Percentiles rank a stretch among this genome's conserved stretches.
phyloP scores from a whole-genome alignment of 2,888 invertebrate genomes.

The Sarcophaga carnaria region DNA sequence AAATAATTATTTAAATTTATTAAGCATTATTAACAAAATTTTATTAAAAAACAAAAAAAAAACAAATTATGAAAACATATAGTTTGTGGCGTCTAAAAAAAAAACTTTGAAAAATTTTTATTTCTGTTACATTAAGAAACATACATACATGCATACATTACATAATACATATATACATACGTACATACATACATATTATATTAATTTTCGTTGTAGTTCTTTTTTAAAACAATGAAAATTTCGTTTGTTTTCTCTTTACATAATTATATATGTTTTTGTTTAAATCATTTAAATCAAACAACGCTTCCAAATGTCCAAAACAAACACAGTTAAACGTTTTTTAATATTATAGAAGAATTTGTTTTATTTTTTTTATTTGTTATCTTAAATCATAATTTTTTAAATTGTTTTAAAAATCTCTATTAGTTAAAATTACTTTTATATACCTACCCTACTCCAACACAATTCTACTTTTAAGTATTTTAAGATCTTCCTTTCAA shows the following conservation, averaged over 20 bases:
- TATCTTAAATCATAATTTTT: slow-evolving; percentile 60
- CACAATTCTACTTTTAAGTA: slow-evolving; percentile 62
- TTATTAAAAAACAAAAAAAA: slow-evolving; percentile 42
- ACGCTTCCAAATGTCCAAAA: slow-evolving; percentile 69
- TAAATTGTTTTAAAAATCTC: slow-evolving; percentile 71
- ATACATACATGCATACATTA: slow-evolving; percentile 22
- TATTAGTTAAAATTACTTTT: slow-evolving; percentile 63
- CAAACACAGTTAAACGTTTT: slow-evolving; percentile 69
- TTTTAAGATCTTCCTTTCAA: slow-evolving; percentile 61
- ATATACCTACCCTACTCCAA: slow-evolving; percentile 12
- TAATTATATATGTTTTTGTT: slow-evolving; percentile 63
- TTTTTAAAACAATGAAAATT: slow-evolving; percentile 56
- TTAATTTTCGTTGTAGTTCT: slow-evolving; percentile 50
- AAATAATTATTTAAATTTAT: slow-evolving; percentile 58
- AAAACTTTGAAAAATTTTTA: slow-evolving; percentile 37
- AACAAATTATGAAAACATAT: slow-evolving; percentile 23
- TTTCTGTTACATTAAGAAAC: slow-evolving; percentile 58
- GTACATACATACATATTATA: slow-evolving; percentile 13
- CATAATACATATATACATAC: slow-evolving; percentile 21
- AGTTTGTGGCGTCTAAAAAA: slow-evolving; percentile 52
- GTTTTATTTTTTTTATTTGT: slow-evolving; percentile 65
- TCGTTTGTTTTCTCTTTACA: slow-evolving; percentile 60
- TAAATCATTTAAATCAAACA: slow-evolving; percentile 63
- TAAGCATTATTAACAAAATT: slow-evolving; percentile 52
- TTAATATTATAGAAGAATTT: slow-evolving; percentile 63